Base-by-base conservation (phyloP, 1,140 invertebrate genomes). In the Trissolcus basalis region DNA sequence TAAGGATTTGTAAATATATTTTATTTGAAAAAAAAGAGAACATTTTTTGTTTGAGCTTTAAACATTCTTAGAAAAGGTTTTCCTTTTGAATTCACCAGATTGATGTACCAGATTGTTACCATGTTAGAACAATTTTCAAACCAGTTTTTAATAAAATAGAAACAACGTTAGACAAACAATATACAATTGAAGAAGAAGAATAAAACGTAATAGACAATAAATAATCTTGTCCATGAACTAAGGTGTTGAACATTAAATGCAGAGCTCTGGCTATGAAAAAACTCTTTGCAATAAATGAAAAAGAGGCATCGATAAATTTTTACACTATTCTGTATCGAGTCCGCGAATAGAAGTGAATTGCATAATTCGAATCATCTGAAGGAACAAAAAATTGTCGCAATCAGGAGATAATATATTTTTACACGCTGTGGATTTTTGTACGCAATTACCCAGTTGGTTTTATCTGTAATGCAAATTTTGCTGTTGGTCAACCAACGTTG, bases 201-300 rank as follows among this genome's bases (percentile, higher is more conserved):
- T 68, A 49, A 74, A 45, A 6, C 71, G 58, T 69, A 74, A 74
- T 74, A 77, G 73, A 77, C 73, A 77, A 77, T 77, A 76, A 76
- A 65, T 67, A 77, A n/a, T 71, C 67, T 65, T 77, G 73, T 77
- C 73, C 73, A 77, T 70, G 67, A 61, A 45, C 43, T 56, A 64
- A 45, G 50, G 56, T 58, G 61, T 55, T 56, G 47, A 60, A 56
- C 68, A 69, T 61, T 49, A 16, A 27, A 75, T 44, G 60, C 36
- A 32, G 19, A 49, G 41, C 64, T 55, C 63, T 51, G 45, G 55
- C 56, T 71, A 65, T 60, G 55, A 59, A 70, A 27, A 27, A 27
- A 70, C 50, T 68, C 63, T 56, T 68, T 58, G 63, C 68, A 77
- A 71, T 77, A 71, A 74, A 67, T 11, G 36, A 39, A 60, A 44